Evolutionary conservation across 2,888 invertebrate species (phyloP).

Genomic region (Opisthograptis luteolata): DNA sequence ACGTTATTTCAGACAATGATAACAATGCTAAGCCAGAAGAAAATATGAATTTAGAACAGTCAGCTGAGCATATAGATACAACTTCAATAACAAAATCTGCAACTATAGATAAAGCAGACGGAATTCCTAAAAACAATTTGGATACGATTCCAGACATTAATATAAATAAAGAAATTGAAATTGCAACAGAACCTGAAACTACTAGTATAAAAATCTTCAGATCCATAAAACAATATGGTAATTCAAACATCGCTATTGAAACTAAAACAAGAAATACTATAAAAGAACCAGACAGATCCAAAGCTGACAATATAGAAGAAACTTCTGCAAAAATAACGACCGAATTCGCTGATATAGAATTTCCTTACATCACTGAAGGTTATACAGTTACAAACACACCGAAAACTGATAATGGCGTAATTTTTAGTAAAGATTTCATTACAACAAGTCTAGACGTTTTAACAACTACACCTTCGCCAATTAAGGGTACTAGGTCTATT

Average conservation of each 20-base stretch:
- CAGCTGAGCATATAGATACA: too few species aligned
- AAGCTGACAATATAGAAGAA: background rate
- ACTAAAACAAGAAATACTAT: background rate
- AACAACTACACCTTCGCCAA: conserved; percentile 8
- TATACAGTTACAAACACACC: conserved; percentile 7
- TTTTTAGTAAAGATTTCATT: background rate
- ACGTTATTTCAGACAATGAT: background rate
- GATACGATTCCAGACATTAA: background rate
- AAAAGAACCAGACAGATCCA: background rate
- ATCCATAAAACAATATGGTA: background rate
- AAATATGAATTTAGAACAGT: too few species aligned
- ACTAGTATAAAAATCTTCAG: background rate
- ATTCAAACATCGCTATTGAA: background rate
- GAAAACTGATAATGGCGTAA: background rate
- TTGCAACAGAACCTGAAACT: background rate
- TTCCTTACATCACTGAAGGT: conserved; percentile 6
- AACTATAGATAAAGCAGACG: background rate
- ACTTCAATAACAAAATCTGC: background rate
- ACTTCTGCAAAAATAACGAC: background rate
- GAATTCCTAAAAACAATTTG: background rate
- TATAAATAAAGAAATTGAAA: background rate
- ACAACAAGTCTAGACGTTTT: conserved; percentile 3
- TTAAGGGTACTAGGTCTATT: background rate
- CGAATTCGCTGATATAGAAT: background rate
- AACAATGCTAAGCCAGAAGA: background rate